These are phyloP conservation scores for Megaceryle maxima DNA, from an alignment of 2,113 vertebrate genomes.

Conservation along the genomic window DNA sequence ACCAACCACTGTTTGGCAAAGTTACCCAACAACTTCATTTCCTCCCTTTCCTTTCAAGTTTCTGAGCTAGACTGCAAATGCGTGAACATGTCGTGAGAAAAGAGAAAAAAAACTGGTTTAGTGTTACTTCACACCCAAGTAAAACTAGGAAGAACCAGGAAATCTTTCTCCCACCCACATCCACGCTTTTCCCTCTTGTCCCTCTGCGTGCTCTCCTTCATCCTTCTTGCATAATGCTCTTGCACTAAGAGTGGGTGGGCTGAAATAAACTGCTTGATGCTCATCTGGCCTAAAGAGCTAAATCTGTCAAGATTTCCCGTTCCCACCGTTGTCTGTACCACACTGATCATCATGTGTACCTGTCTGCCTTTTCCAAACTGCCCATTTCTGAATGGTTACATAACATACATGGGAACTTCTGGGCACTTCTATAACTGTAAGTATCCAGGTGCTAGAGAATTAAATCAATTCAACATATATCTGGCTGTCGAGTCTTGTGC, in stretches of 20 bases:
- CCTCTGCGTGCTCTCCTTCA: neutral
- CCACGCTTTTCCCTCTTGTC: neutral
- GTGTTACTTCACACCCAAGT: slow-evolving; percentile 24
- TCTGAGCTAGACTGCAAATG: neutral
- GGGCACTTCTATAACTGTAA: neutral
- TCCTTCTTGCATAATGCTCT: slow-evolving; percentile 13
- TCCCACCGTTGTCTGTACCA: neutral
- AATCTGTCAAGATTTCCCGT: neutral
- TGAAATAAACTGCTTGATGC: neutral
- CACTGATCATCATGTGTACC: rapidly evolving
- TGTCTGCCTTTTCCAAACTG: neutral
- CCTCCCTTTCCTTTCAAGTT: neutral
- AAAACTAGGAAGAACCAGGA: slow-evolving; percentile 18
- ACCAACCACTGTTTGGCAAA: neutral
- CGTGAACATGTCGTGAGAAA: neutral
- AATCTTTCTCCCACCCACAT: neutral
- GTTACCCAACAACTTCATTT: slow-evolving; percentile 10
- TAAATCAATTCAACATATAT: neutral
- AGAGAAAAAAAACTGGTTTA: neutral
- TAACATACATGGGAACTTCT: neutral
- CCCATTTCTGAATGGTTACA: neutral
- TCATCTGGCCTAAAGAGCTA: slow-evolving; percentile 8
- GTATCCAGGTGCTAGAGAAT: neutral
- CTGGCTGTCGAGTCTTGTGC: neutral
- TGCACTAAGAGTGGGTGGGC: neutral